Percentiles rank a stretch among this genome's conserved stretches.
Evolutionary conservation across 2,888 invertebrate species (phyloP).

Genomic region (Yponomeuta sedellus): DNA sequence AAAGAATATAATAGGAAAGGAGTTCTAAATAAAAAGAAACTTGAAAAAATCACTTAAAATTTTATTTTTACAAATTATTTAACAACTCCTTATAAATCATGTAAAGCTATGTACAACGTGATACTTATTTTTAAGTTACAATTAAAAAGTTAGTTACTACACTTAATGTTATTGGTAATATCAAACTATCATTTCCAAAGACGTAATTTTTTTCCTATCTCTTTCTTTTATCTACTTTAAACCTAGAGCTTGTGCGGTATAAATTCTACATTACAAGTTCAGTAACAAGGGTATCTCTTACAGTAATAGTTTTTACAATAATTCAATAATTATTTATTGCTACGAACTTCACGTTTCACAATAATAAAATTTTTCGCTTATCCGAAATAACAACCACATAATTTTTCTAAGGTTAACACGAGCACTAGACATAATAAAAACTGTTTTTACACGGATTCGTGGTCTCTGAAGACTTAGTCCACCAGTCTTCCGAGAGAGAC

Average conservation of each 20-base stretch:
- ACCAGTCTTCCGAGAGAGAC: too few relatives aligned
- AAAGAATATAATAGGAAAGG: too few relatives aligned
- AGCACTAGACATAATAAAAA: too few relatives aligned
- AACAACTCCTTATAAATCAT: constrained; percentile 35
- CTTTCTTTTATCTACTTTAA: background rate
- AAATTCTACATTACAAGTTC: background rate
- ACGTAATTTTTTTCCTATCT: too few relatives aligned
- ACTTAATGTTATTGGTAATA: background rate
- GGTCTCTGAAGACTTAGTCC: too few relatives aligned
- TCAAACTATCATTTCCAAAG: background rate
- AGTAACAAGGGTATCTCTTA: background rate
- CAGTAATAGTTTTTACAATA: background rate
- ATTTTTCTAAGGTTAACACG: too few relatives aligned
- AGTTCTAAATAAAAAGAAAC: constrained; percentile 16
- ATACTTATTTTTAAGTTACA: background rate
- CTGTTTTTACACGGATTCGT: too few relatives aligned
- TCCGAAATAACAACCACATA: too few relatives aligned
- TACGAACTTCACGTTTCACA: background rate
- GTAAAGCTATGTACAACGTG: constrained; percentile 26
- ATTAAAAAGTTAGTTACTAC: background rate
- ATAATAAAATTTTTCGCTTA: background rate
- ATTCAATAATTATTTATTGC: background rate
- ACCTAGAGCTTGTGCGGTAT: background rate
- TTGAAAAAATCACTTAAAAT: constrained; percentile 33
- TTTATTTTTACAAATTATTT: constrained; percentile 37